phyloP scores from a whole-genome alignment of 2,113 vertebrate species.

The Forbesichthys papilliferus region DNA sequence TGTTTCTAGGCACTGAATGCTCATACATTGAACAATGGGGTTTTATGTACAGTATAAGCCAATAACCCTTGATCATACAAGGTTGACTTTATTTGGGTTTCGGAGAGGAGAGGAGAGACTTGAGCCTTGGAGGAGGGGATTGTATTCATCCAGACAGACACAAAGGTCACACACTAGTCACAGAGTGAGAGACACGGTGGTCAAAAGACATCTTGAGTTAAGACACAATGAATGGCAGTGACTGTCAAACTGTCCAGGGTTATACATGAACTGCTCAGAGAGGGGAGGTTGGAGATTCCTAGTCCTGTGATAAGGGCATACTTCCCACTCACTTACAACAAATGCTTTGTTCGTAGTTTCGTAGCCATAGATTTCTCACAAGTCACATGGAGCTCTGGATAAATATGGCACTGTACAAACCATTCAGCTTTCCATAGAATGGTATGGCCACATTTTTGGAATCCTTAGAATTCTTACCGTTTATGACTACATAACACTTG shows the following conservation, averaged over 20 bases:
- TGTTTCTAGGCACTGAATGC: conserved; percentile 4
- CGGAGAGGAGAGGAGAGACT: not conserved
- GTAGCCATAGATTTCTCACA: conserved; percentile 13
- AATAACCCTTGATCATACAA: conserved; percentile 26
- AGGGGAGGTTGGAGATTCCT: conserved; percentile 23
- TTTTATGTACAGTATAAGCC: not conserved
- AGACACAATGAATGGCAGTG: conserved; percentile 40
- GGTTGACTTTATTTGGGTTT: conserved; percentile 46
- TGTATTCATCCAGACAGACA: conserved; percentile 13
- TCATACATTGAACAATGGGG: not conserved
- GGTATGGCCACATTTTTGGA: conserved; percentile 32
- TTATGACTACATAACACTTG: conserved; percentile 7
- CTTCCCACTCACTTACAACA: conserved; percentile 23
- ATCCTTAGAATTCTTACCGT: conserved; percentile 19
- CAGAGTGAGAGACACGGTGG: not conserved
- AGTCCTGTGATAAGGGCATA: conserved; percentile 38
- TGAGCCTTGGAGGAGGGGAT: conserved; percentile 1
- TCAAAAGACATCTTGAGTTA: conserved; percentile 47
- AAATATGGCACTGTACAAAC: conserved; percentile 38
- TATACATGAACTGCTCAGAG: conserved; percentile 40
- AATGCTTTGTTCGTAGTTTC: conserved; percentile 37
- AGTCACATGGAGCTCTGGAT: conserved; percentile 32
- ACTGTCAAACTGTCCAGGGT: conserved; percentile 33
- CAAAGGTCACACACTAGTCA: conserved; percentile 10
- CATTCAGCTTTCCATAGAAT: conserved; percentile 25